A percentile compares a stretch with the other conserved stretches of the same genome.
phyloP scores from a whole-genome alignment of 2,113 vertebrate species.

The Aythya baeri region DNA sequence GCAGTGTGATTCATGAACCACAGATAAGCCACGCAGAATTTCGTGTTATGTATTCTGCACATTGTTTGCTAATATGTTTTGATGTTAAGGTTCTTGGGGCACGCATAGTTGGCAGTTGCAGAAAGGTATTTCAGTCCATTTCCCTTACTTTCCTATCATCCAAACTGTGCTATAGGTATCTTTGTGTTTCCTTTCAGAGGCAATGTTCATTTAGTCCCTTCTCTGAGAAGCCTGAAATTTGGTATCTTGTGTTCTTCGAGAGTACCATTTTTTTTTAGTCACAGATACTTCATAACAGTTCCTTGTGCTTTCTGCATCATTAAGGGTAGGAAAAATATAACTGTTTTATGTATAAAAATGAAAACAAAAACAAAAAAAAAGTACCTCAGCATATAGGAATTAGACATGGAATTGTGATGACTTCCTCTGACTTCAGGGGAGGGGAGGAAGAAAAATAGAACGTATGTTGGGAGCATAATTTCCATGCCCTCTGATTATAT shows the following conservation, averaged over 20 bases:
- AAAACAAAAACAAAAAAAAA: background rate
- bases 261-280: background rate
- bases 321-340: background rate
- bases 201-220: background rate
- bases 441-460: background rate
- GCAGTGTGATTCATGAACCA: background rate
- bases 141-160: background rate
- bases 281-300: background rate
- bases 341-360: background rate
- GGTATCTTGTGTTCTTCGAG: background rate
- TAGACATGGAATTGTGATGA: background rate
- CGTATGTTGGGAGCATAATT: background rate
- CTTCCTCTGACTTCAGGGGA: background rate
- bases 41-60: background rate
- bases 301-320: background rate
- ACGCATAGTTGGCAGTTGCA: background rate
- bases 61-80: background rate
- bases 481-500: background rate
- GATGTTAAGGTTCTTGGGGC: background rate
- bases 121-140: background rate
- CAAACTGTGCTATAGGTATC: accelerated
- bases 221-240: background rate
- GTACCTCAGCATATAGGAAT: background rate
- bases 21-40: background rate
- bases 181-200: background rate